phyloP scores from a whole-genome alignment of 92 coral and sea anemone genomes.

The Parazoanthus darwini region DNA sequence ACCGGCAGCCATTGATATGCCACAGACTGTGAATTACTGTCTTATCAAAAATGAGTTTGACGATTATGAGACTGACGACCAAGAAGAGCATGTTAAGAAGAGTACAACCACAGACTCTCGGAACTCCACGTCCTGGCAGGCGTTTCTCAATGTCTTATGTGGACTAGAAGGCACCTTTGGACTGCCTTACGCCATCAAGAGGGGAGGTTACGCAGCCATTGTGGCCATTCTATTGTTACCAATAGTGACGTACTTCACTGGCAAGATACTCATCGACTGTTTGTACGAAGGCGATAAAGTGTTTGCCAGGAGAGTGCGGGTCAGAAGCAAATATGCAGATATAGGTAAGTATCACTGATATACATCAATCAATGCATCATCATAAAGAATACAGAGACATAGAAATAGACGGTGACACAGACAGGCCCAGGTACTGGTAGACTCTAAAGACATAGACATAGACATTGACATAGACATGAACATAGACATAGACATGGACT shows the following conservation, averaged over 20 bases:
- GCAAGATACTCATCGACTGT: conserved; percentile 34
- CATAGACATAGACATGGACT: no score
- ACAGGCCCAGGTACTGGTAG: no score
- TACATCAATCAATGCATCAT: neutral
- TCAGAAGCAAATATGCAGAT: conserved; percentile 28
- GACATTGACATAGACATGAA: no score
- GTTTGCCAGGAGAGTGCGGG: conserved; percentile 29
- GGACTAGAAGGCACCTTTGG: conserved; percentile 40
- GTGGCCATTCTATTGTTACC: conserved; percentile 25
- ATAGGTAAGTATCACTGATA: neutral
- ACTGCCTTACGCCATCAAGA: conserved; percentile 28
- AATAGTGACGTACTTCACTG: conserved; percentile 34
- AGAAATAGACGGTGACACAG: no score
- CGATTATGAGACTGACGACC: neutral
- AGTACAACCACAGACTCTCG: neutral
- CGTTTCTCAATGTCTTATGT: conserved; percentile 33
- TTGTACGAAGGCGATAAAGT: conserved; percentile 38
- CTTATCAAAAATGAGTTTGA: conserved; percentile 24
- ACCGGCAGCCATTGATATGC: neutral
- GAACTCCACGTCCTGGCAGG: conserved; percentile 11
- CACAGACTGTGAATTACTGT: conserved; percentile 21
- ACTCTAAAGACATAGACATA: no score
- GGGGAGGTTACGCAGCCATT: conserved; percentile 33
- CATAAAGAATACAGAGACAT: neutral
- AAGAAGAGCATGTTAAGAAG: neutral